These are phyloP conservation scores for Lottia gigantea DNA, from an alignment of 2,888 invertebrate species.

Conservation along the genomic window DNA sequence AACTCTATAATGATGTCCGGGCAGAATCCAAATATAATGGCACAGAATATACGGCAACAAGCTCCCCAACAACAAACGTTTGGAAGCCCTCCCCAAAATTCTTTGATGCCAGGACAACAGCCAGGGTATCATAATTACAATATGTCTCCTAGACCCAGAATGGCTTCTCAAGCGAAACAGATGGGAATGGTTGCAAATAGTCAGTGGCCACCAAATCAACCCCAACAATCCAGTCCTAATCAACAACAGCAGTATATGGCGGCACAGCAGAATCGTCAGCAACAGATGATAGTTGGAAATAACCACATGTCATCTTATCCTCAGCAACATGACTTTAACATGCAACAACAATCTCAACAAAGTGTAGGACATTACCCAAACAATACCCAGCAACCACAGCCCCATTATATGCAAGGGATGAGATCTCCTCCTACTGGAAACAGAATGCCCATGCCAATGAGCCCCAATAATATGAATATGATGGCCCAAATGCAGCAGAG, in stretches of 20 bases:
- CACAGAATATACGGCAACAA: conserved; percentile 28
- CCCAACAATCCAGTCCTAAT: conserved; percentile 32
- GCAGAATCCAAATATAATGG: conserved; percentile 29
- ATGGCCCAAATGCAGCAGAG: conserved; percentile 19
- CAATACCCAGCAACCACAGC: conserved; percentile 10
- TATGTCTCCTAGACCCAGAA: conserved; percentile 36
- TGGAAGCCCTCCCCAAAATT: conserved; percentile 45
- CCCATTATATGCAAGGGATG: conserved; percentile 44
- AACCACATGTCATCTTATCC: conserved; percentile 34
- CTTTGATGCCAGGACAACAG: conserved; percentile 35
- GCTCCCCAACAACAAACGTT: conserved; percentile 41
- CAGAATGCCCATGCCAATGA: conserved; percentile 25
- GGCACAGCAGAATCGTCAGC: conserved; percentile 30
- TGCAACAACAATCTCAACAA: conserved; percentile 38
- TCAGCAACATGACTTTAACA: conserved; percentile 49
- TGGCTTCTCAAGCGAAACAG: conserved; percentile 43
- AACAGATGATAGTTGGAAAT: conserved; percentile 20
- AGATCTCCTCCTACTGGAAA: conserved; percentile 34
- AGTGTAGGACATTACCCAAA: conserved; percentile 34
- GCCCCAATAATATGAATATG: conserved; percentile 26
- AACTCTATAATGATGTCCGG: conserved; percentile 24
- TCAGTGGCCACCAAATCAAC: conserved; percentile 42
- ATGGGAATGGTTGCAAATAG: conserved; percentile 38
- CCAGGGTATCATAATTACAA: conserved; percentile 26
- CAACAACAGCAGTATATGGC: conserved; percentile 34